Conservation (phyloP, 2,888 invertebrate species). For the Trichogramma evanescens region DNA sequence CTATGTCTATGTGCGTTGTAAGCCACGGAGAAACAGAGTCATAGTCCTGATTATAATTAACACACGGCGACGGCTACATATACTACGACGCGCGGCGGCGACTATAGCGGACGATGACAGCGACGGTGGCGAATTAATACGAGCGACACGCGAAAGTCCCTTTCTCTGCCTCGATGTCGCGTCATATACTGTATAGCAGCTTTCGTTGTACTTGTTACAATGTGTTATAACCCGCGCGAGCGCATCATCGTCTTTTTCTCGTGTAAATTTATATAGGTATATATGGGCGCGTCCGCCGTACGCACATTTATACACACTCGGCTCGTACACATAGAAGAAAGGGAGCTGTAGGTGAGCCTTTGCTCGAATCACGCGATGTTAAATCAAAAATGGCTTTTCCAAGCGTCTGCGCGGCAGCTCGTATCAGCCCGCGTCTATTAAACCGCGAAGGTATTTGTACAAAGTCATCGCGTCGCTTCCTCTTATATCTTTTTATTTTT, state of each 20-base stretch:
- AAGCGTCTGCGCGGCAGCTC: slow-evolving; percentile 4
- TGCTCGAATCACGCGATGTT: slow-evolving; percentile 28
- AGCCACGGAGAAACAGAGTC: no score
- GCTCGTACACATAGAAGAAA: slow-evolving; percentile 11
- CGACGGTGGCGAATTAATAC: slow-evolving; percentile 33
- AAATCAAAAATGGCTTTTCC: slow-evolving; percentile 28
- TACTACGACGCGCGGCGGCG: no score
- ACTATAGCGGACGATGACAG: no score
- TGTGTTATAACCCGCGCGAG: no score
- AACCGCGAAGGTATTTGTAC: no score
- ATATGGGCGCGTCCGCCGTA: slow-evolving; percentile 9
- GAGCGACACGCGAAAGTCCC: slow-evolving; percentile 33
- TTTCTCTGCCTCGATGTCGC: no score
- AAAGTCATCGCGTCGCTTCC: background rate
- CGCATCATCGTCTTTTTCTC: slow-evolving; percentile 1
- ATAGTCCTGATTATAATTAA: slow-evolving; percentile 40
- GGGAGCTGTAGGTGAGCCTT: background rate
- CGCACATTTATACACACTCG: slow-evolving; percentile 21
- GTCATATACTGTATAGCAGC: no score
- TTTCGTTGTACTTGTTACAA: no score
- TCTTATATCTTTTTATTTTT: background rate
- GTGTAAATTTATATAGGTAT: slow-evolving; percentile 11
- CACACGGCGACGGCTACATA: slow-evolving; percentile 21
- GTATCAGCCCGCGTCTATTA: slow-evolving; percentile 10
- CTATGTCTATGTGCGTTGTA: no score